A percentile compares a stretch with the other conserved stretches of the same genome.
These are phyloP conservation scores for Loxodonta africana DNA, from an alignment of 2,113 vertebrate species.

Conservation along the genomic window DNA sequence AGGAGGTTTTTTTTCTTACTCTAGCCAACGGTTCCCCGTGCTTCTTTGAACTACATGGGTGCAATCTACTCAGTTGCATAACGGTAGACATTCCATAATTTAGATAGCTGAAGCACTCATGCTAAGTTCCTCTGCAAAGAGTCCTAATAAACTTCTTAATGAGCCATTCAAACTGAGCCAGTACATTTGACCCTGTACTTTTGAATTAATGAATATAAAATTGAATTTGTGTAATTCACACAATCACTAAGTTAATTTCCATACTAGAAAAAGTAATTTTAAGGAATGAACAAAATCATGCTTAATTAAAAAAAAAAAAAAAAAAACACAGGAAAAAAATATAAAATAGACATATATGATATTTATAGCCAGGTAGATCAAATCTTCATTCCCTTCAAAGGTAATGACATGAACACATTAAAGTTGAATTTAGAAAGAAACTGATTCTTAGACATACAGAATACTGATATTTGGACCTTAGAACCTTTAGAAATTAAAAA, in stretches of 20 bases:
- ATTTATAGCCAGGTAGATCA: background rate
- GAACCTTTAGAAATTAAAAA: background rate
- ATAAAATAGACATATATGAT: background rate
- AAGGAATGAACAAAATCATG: background rate
- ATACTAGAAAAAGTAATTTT: background rate
- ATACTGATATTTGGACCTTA: background rate
- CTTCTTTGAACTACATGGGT: background rate
- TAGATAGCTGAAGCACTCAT: background rate
- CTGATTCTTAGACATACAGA: background rate
- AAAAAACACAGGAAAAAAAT: no score
- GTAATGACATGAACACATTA: background rate
- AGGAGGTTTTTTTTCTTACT: background rate
- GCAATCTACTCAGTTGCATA: no score
- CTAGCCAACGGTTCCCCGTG: background rate
- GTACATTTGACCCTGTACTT: background rate
- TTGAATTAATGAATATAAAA: constrained; percentile 14
- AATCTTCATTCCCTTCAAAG: constrained; percentile 2
- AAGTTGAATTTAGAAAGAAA: background rate
- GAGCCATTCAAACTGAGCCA: background rate
- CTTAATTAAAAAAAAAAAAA: background rate
- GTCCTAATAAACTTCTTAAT: background rate
- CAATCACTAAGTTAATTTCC: background rate
- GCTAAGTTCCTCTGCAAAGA: background rate
- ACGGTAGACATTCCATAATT: background rate
- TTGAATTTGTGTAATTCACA: background rate